Conservation (phyloP, 2,113 vertebrate species). For the Telmatochromis brichardi region DNA sequence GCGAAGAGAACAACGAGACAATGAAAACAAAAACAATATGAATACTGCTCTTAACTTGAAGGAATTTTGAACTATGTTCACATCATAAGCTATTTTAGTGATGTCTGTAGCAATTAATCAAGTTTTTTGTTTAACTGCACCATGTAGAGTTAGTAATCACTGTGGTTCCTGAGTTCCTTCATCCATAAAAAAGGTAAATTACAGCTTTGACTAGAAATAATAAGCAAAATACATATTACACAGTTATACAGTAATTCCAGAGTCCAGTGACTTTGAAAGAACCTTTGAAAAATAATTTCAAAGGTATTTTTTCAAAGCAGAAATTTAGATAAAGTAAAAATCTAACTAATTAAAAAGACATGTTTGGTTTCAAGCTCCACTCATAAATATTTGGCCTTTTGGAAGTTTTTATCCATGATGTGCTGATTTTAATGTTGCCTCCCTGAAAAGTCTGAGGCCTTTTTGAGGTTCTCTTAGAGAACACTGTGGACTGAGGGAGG, state of each 20-base stretch:
- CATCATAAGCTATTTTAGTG: background rate
- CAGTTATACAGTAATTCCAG: background rate
- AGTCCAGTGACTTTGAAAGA: background rate
- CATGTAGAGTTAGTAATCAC: background rate
- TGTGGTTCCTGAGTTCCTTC: background rate
- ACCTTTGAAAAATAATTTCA: background rate
- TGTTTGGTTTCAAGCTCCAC: background rate
- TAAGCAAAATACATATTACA: background rate
- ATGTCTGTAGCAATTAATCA: background rate
- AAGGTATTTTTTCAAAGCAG: background rate
- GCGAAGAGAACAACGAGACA: background rate
- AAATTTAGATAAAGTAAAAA: background rate
- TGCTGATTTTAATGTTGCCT: background rate
- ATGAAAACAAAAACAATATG: background rate
- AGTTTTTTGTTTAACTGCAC: background rate
- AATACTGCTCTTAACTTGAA: background rate
- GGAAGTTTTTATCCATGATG: background rate
- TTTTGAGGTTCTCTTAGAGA: background rate
- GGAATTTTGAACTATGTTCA: background rate
- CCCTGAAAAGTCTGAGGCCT: background rate
- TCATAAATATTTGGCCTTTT: background rate
- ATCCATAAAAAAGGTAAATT: background rate
- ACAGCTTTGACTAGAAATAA: background rate
- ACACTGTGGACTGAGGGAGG: background rate
- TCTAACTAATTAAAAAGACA: background rate